Conservation (phyloP, 2,888 invertebrate genomes). For the Caenorhabditis sulstoni region DNA sequence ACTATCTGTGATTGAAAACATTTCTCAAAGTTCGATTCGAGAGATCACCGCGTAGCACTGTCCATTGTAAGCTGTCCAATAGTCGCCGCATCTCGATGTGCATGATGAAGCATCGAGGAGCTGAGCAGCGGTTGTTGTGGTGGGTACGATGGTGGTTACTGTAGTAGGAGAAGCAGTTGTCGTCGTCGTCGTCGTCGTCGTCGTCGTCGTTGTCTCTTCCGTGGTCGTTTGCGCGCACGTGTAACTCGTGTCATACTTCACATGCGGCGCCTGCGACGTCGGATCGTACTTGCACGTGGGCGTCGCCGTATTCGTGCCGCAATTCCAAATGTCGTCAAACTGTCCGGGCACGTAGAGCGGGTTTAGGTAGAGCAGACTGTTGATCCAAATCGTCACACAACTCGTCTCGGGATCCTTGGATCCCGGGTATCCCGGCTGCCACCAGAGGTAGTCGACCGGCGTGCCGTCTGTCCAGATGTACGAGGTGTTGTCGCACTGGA, state of each 20-base stretch:
- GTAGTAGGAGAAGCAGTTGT: slow-evolving; percentile 10
- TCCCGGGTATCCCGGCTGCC: slow-evolving; percentile 46
- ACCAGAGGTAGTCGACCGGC: slow-evolving; percentile 44
- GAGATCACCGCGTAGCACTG: slow-evolving; percentile 27
- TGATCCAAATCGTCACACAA: slow-evolving; percentile 49
- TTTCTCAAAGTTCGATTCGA: background rate
- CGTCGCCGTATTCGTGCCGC: slow-evolving; percentile 45
- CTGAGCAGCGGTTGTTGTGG: slow-evolving; percentile 10
- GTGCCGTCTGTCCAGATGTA: slow-evolving; percentile 54
- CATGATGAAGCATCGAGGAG: background rate
- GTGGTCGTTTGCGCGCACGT: slow-evolving; percentile 8
- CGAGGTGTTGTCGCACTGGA: slow-evolving; percentile 42
- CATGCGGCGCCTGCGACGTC: slow-evolving; percentile 25
- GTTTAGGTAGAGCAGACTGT: slow-evolving; percentile 3
- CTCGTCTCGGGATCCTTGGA: slow-evolving; percentile 36
- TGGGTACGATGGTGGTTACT: slow-evolving; percentile 8
- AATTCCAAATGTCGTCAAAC: slow-evolving; percentile 55
- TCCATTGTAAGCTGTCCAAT: slow-evolving; percentile 17
- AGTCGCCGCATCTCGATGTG: slow-evolving; percentile 4
- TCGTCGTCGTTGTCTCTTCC: background rate
- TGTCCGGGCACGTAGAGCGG: slow-evolving; percentile 33
- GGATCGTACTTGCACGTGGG: slow-evolving; percentile 49
- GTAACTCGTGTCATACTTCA: slow-evolving; percentile 36
- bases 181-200: slow-evolving; percentile 4
- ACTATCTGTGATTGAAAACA: slow-evolving; percentile 17